Base-by-base conservation (phyloP, 2,797 vertebrate species). In the Melanotaenia trifasciata region DNA sequence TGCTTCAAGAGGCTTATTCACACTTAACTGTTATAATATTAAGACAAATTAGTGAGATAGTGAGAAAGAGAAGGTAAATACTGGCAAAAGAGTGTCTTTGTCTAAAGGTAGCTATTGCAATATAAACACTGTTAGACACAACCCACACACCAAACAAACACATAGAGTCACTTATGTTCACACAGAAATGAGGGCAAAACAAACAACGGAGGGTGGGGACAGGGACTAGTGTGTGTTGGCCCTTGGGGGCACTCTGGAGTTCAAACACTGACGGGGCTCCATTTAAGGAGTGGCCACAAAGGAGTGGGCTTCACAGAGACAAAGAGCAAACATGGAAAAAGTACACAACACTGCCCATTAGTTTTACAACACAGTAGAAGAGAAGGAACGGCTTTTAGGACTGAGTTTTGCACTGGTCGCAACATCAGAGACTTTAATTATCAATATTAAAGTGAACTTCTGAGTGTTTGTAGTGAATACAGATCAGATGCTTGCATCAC, bases 111-210 rank as follows among this genome's bases (percentile, higher is more conserved):
- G 74, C 73, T 69, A 75, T 79, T 78, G 86, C 83, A 90, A 86
- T 79, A 70, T 81, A 80, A 68, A 71, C 80, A 57, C 22, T 75
- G 73, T 62, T 72, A 69, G 66, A 63, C 72, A 84, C 61, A 69
- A 70, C 58, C 69, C 68, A 62, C 72, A 84, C 64, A 69, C 66
- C 66, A 75, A 58, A 70, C 51, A 71, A 68, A 74, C 65, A 85
- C 67, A 53, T 45, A 76, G 0, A 79, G 30, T 62, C 67, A 6
- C 66, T 67, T 24, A 4, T 77, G 88, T 80, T 87, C 85, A 86
- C 83, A 86, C 61, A 85, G 85, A 92, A 93, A 92, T 86, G 83
- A 92, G 90, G 92, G 88, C 90, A 93, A 92, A 91, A 93, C 92
- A 93, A 93, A 94, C 88, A 93, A 81, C 69, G 79, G 60, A 80